Evolutionary conservation across 2,797 vertebrate species (phyloP).

Genomic region (Lycodopsis pacificus): DNA sequence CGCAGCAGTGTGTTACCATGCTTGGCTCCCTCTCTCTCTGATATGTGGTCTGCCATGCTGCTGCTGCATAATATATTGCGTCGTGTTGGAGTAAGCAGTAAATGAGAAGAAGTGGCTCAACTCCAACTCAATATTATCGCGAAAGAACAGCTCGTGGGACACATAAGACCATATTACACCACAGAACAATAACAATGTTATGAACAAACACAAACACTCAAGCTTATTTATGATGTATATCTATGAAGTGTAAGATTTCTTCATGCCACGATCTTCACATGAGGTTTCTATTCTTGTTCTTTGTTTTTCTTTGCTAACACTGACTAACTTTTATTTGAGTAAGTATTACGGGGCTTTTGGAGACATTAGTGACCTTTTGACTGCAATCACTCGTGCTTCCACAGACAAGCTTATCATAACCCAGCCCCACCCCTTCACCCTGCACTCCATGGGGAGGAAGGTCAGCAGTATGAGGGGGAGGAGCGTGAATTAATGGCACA

Average conservation of each 20-base stretch:
- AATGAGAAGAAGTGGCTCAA: constrained; percentile 24
- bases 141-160: constrained; percentile 29
- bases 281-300: constrained; percentile 11
- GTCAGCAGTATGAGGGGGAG: constrained; percentile 35
- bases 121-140: constrained; percentile 19
- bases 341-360: background rate
- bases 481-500: constrained; percentile 52
- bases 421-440: background rate
- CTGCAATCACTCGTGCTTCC: constrained; percentile 38
- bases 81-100: constrained; percentile 5
- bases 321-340: constrained; percentile 5
- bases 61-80: constrained; percentile 42
- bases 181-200: constrained; percentile 46
- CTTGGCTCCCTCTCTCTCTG: constrained; percentile 26
- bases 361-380: constrained; percentile 20
- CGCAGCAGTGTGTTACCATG: constrained; percentile 36
- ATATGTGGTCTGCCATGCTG: constrained; percentile 30
- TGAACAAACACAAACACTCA: constrained; percentile 34
- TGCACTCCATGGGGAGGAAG: constrained; percentile 24
- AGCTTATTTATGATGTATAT: constrained; percentile 24
- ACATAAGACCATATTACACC: constrained; percentile 22
- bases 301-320: background rate
- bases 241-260: constrained; percentile 35
- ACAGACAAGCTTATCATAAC: constrained; percentile 20
- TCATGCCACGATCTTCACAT: background rate